Conservation (phyloP, 2,113 vertebrate genomes). For the Rafetus swinhoei region DNA sequence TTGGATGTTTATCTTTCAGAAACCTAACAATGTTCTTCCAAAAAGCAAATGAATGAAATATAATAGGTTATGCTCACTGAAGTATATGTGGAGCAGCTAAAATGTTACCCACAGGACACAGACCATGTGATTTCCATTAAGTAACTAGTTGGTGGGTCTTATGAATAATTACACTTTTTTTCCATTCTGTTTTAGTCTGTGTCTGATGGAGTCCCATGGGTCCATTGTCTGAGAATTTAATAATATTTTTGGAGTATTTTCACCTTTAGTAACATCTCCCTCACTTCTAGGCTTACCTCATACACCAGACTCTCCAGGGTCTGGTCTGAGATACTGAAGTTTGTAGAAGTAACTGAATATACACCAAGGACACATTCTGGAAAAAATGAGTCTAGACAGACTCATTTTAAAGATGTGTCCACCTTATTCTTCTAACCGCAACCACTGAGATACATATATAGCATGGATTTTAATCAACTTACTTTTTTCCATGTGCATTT, state of each 20-base stretch:
- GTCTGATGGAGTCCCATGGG: slow-evolving; percentile 24
- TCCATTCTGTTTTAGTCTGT: slow-evolving; percentile 59
- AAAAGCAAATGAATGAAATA: not conserved
- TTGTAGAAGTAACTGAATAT: slow-evolving; percentile 50
- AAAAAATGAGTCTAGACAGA: not conserved
- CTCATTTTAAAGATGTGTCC: slow-evolving; percentile 37
- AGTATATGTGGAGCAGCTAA: not conserved
- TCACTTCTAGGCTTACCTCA: slow-evolving; percentile 4
- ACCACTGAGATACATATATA: not conserved
- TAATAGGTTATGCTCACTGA: not conserved
- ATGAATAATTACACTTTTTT: slow-evolving; percentile 24
- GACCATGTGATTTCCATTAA: slow-evolving; percentile 48
- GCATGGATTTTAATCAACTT: not conserved
- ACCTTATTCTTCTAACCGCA: not conserved
- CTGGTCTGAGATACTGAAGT: slow-evolving; percentile 40
- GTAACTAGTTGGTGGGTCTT: slow-evolving; percentile 31
- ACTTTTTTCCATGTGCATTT: not conserved
- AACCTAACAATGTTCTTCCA: not conserved
- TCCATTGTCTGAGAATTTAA: slow-evolving; percentile 49
- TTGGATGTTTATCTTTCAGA: not conserved
- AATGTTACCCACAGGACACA: slow-evolving; percentile 24
- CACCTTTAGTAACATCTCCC: slow-evolving; percentile 28
- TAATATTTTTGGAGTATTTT: slow-evolving; percentile 57
- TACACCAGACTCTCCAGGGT: not conserved
- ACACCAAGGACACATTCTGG: not conserved